Evolutionary conservation across 2,888 invertebrate genomes (phyloP).

Genomic region (Lasioglossum vierecki): DNA sequence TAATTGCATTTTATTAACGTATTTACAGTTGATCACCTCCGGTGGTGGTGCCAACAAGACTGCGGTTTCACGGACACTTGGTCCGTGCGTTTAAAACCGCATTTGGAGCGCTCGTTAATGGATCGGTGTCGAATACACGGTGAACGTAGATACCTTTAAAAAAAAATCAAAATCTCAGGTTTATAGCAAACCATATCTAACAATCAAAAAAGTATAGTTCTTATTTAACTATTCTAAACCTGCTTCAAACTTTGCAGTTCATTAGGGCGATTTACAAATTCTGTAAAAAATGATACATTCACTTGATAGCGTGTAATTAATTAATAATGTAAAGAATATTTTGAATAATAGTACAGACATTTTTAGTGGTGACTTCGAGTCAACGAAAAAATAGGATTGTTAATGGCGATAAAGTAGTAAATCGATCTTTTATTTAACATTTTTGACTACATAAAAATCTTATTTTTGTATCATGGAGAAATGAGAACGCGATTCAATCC

Average conservation of each 20-base stretch:
- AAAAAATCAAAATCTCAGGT: neutral
- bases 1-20: constrained; percentile 26
- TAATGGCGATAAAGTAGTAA: too few relatives aligned
- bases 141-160: neutral
- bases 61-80: constrained; percentile 28
- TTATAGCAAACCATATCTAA: neutral
- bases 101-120: constrained; percentile 14
- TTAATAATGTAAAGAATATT: too few relatives aligned
- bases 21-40: neutral
- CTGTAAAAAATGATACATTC: too few relatives aligned
- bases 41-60: neutral
- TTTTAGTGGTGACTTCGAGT: too few relatives aligned
- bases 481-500: too few relatives aligned
- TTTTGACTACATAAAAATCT: too few relatives aligned
- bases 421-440: too few relatives aligned
- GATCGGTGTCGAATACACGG: neutral
- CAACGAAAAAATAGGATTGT: too few relatives aligned
- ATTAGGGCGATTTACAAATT: too few relatives aligned
- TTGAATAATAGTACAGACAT: too few relatives aligned
- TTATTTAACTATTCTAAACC: neutral
- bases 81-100: constrained; percentile 2
- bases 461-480: too few relatives aligned
- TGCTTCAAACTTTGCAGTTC: neutral
- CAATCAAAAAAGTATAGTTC: neutral
- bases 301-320: too few relatives aligned